phyloP scores from a whole-genome alignment of 1,140 invertebrate genomes.

The Halictus rubicundus region DNA sequence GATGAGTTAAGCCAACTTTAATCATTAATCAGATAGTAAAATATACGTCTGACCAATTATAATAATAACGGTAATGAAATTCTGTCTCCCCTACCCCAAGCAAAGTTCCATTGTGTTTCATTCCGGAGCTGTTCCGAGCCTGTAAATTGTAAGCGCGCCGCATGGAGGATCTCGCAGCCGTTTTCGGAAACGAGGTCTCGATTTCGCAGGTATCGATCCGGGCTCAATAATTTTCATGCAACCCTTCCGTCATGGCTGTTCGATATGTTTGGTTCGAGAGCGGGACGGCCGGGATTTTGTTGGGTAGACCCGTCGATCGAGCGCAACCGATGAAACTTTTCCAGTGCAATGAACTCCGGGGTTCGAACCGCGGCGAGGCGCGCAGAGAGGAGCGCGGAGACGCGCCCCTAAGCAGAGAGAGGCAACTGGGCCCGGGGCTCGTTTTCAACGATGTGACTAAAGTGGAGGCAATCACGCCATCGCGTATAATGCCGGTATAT shows the following conservation, averaged over 20 bases:
- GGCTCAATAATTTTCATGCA: conserved; percentile 20
- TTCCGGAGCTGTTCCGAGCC: too few relatives aligned
- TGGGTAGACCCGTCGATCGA: conserved; percentile 26
- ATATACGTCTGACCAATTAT: too few relatives aligned
- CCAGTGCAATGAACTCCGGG: conserved; percentile 44
- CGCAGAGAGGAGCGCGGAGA: neutral
- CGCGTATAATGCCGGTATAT: conserved; percentile 33
- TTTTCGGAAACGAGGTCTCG: too few relatives aligned
- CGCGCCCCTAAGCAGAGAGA: conserved; percentile 37
- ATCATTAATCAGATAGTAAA: too few relatives aligned
- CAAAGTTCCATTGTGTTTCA: too few relatives aligned
- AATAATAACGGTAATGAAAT: too few relatives aligned
- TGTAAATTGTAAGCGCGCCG: too few relatives aligned
- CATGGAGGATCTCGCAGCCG: too few relatives aligned
- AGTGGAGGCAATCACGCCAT: conserved; percentile 52
- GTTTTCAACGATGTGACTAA: conserved; percentile 50
- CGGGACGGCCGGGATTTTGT: conserved; percentile 6
- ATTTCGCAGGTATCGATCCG: neutral
- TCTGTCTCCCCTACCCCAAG: too few relatives aligned
- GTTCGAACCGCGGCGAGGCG: neutral
- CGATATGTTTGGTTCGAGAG: conserved; percentile 16
- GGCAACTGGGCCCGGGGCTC: neutral
- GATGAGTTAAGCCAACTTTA: too few relatives aligned
- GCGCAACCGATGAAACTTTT: conserved; percentile 41
- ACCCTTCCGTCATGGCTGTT: neutral